These are phyloP conservation scores for Rhogogaster chlorosoma DNA, from an alignment of 2,888 invertebrate genomes.

Conservation along the genomic window DNA sequence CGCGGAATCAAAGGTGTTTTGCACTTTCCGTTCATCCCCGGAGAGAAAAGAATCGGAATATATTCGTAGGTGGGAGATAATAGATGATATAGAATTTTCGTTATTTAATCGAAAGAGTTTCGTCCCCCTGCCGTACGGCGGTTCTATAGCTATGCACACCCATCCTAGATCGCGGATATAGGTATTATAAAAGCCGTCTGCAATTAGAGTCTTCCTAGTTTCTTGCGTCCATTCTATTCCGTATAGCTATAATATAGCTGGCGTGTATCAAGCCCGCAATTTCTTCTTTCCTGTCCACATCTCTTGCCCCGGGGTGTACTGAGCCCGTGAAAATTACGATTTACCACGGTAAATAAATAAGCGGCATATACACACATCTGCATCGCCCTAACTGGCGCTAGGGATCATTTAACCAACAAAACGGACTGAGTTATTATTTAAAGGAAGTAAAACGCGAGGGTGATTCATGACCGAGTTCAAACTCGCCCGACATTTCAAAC, in stretches of 20 bases:
- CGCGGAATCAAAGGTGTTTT: too few species aligned
- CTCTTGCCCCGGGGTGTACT: neutral
- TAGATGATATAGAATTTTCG: too few species aligned
- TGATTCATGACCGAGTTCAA: slow-evolving; percentile 20
- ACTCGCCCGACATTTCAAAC: neutral
- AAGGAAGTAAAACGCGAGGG: neutral
- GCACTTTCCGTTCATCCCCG: too few species aligned
- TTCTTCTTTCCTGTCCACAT: neutral
- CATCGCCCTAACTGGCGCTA: neutral
- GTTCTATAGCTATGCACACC: too few species aligned
- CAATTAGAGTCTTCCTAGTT: neutral
- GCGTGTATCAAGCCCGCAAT: neutral
- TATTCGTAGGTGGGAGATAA: too few species aligned
- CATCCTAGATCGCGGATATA: too few species aligned
- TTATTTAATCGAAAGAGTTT: too few species aligned
- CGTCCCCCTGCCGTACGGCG: too few species aligned
- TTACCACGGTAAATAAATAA: neutral
- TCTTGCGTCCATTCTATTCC: neutral
- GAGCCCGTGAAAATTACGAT: neutral
- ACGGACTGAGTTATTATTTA: neutral
- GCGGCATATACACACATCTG: neutral
- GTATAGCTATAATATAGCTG: neutral
- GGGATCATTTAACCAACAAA: neutral
- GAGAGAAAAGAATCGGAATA: too few species aligned
- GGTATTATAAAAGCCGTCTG: too few species aligned